Evolutionary conservation across 2,113 vertebrate species (phyloP).

Genomic region (Pteropus alecto): DNA sequence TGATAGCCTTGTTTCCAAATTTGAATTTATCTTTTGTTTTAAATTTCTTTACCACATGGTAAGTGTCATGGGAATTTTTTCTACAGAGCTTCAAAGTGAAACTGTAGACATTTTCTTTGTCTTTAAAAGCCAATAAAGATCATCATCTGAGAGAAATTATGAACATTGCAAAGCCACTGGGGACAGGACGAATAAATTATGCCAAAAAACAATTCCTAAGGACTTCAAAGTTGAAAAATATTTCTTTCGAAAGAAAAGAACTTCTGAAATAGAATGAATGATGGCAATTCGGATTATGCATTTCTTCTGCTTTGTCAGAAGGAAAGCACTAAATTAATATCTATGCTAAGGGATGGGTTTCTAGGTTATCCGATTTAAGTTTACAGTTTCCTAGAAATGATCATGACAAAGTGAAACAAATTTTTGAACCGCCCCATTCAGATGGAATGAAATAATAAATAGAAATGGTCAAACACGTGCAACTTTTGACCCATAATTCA

Average conservation of each 20-base stretch:
- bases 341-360: not conserved
- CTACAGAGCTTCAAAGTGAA: constrained; percentile 64
- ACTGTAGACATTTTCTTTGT: constrained; percentile 53
- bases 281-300: not conserved
- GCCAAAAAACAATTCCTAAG: constrained; percentile 62
- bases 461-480: not conserved
- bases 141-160: constrained; percentile 60
- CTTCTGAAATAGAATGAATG: constrained; percentile 46
- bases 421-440: not conserved
- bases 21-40: constrained; percentile 45
- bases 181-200: constrained; percentile 40
- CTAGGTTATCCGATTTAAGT: not conserved
- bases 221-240: constrained; percentile 65
- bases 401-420: not conserved
- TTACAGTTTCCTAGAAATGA: not conserved
- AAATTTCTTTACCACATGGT: constrained; percentile 38
- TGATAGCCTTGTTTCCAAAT: not conserved
- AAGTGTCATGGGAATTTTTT: constrained; percentile 35
- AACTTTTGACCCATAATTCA: not conserved
- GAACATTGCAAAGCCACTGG: constrained; percentile 41
- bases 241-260: constrained; percentile 51
- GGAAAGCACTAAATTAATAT: not conserved
- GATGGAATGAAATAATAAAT: not conserved
- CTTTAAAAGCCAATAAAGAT: constrained; percentile 56
- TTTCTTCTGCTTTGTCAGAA: constrained; percentile 8